A percentile compares a stretch with the other conserved stretches of the same genome.
These are phyloP conservation scores for Vulpes vulpes DNA, from an alignment of 2,113 vertebrate species.

Conservation along the genomic window DNA sequence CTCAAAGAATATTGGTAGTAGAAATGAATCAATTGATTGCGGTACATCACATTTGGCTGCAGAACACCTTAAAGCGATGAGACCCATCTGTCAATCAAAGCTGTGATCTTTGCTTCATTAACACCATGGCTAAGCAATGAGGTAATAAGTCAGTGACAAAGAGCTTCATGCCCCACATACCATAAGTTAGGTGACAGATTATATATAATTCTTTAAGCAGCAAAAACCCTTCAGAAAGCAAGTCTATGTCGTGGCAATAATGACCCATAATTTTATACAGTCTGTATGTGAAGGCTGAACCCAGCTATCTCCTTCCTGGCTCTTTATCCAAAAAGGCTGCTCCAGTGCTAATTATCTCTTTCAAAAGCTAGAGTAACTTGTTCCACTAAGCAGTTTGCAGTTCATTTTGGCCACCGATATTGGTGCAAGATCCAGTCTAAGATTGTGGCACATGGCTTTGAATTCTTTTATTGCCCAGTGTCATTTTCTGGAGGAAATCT, in stretches of 20 bases:
- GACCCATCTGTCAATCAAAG: conserved; percentile 75
- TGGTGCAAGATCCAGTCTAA: conserved; percentile 61
- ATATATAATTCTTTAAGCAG: conserved; percentile 29
- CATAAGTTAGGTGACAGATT: background rate
- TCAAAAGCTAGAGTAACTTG: conserved; percentile 51
- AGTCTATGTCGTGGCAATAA: background rate
- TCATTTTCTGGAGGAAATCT: conserved; percentile 61
- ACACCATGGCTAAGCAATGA: background rate
- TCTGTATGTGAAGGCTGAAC: background rate
- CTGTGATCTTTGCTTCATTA: conserved; percentile 69
- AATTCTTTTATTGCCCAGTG: conserved; percentile 17
- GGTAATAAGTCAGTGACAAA: conserved; percentile 37
- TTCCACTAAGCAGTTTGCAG: conserved; percentile 53
- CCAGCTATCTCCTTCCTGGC: background rate
- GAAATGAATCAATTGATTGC: background rate
- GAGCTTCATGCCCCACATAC: background rate
- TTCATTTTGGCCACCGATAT: conserved; percentile 50
- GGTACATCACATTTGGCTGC: background rate
- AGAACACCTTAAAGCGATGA: conserved; percentile 20
- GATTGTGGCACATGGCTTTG: conserved; percentile 22
- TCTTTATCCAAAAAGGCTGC: background rate
- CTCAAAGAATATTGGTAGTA: background rate
- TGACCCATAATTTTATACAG: background rate
- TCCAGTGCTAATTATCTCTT: conserved; percentile 62
- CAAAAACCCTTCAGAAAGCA: background rate